Conservation (phyloP, 2,888 invertebrate genomes). For the Nephrotoma appendiculata region DNA sequence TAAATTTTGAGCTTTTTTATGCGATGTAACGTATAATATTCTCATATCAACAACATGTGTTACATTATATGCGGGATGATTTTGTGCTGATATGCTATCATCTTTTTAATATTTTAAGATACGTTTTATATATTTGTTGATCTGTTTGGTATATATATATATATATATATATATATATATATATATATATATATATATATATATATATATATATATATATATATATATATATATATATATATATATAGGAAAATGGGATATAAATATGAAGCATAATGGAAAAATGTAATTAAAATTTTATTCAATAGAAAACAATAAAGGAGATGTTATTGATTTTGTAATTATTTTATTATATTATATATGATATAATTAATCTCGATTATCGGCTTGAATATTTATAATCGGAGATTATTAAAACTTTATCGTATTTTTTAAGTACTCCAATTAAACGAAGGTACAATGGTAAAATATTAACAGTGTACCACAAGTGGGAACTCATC, state of each 20-base stretch:
- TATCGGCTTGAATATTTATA: background rate
- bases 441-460: too few relatives aligned
- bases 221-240: too few relatives aligned
- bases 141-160: background rate
- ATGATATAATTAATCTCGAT: background rate
- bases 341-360: background rate
- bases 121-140: background rate
- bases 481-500: too few relatives aligned
- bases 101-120: background rate
- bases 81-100: background rate
- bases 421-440: too few relatives aligned
- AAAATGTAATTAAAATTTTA: background rate
- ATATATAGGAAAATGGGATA: background rate
- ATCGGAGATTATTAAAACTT: too few relatives aligned
- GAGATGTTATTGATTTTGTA: background rate
- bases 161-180: too few relatives aligned
- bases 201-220: too few relatives aligned
- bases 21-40: background rate
- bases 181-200: too few relatives aligned
- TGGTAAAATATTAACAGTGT: too few relatives aligned
- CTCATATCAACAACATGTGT: background rate
- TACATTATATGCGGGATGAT: background rate
- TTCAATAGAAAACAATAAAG: background rate
- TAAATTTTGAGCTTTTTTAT: background rate
- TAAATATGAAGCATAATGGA: background rate